phyloP scores from a whole-genome alignment of 2,113 vertebrate genomes.

The Ceratotherium simum region DNA sequence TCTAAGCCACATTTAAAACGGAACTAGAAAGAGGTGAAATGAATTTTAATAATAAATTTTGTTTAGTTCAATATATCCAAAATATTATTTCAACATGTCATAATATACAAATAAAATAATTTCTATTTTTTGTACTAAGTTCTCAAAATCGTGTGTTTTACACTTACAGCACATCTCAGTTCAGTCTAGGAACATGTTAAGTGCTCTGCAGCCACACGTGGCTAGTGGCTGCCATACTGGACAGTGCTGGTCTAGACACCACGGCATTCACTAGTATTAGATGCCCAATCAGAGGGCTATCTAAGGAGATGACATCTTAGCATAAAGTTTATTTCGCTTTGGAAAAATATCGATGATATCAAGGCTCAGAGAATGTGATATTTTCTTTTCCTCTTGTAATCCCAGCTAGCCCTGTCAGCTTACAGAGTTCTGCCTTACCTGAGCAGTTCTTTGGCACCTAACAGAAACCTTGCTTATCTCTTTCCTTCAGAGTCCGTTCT shows the following conservation, averaged over 20 bases:
- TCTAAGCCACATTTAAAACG: not conserved
- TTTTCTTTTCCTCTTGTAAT: too few relatives aligned
- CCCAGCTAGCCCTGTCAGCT: not conserved
- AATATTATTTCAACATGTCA: not conserved
- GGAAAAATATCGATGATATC: too few relatives aligned
- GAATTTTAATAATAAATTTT: conserved; percentile 22
- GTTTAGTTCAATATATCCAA: not conserved
- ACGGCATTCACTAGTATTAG: not conserved
- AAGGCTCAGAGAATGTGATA: too few relatives aligned
- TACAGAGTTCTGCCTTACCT: not conserved
- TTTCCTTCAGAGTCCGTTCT: conserved; percentile 33
- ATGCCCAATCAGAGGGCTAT: not conserved
- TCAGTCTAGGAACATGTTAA: not conserved
- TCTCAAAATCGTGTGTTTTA: not conserved
- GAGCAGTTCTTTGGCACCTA: not conserved
- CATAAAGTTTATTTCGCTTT: not conserved
- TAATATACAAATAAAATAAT: not conserved
- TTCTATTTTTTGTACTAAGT: not conserved
- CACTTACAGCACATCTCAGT: not conserved
- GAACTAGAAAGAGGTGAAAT: not conserved
- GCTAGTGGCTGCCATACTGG: not conserved
- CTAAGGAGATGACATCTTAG: not conserved
- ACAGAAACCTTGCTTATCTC: conserved; percentile 28
- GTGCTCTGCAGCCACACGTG: not conserved
- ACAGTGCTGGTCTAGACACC: not conserved